Evolutionary conservation across 2,797 vertebrate genomes (phyloP).

Genomic region (Phataginus tricuspis): DNA sequence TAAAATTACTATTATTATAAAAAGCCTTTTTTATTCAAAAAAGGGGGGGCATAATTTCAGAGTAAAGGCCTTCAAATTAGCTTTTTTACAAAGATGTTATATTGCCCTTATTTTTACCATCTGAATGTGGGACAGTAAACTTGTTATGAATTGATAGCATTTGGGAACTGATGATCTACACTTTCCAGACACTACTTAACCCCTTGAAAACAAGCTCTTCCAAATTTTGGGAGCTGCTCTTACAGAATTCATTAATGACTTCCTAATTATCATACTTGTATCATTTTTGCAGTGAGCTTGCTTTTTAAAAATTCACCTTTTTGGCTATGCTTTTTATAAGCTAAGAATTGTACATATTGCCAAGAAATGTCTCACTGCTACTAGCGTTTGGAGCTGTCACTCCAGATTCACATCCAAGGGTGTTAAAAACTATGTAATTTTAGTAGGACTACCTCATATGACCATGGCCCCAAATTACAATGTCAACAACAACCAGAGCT

Average conservation of each 20-base stretch:
- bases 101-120: background rate
- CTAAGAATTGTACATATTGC: background rate
- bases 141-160: background rate
- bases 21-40: background rate
- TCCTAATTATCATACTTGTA: background rate
- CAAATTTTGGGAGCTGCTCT: background rate
- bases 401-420: background rate
- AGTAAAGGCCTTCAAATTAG: background rate
- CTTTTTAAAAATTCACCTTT: background rate
- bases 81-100: background rate
- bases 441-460: background rate
- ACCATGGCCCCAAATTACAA: background rate
- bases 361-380: background rate
- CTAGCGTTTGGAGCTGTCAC: background rate
- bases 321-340: background rate
- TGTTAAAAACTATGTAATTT: background rate
- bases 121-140: background rate
- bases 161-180: background rate
- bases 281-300: background rate
- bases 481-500: background rate
- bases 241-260: background rate
- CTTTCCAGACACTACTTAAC: background rate
- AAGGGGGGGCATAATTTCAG: background rate
- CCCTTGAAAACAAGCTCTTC: background rate
- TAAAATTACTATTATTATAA: constrained; percentile 5